A percentile compares a stretch with the other conserved stretches of the same genome.
phyloP scores from a whole-genome alignment of 2,888 invertebrate species.

The Stomorhina lunata region DNA sequence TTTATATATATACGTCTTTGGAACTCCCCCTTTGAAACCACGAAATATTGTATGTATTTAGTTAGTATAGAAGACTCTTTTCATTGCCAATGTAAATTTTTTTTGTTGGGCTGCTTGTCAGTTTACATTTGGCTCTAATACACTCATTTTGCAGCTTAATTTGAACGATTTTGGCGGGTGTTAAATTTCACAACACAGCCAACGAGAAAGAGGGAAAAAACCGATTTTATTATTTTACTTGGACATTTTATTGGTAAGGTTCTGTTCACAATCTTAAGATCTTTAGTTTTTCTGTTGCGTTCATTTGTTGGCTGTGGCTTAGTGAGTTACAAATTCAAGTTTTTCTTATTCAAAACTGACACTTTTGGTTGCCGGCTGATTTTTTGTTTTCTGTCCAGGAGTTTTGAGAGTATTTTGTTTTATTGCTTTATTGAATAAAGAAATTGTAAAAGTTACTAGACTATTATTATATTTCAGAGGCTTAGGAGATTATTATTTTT shows the following conservation, averaged over 20 bases:
- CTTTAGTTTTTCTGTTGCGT: neutral
- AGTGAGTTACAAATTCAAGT: neutral
- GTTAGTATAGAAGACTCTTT: neutral
- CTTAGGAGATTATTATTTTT: neutral
- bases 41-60: neutral
- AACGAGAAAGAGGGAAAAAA: too few relatives aligned
- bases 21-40: slow-evolving; percentile 33
- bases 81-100: slow-evolving; percentile 21
- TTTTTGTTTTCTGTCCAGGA: neutral
- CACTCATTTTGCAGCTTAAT: slow-evolving; percentile 68
- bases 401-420: neutral
- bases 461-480: neutral
- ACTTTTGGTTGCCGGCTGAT: slow-evolving; percentile 33
- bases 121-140: slow-evolving; percentile 65
- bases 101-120: slow-evolving; percentile 45
- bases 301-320: neutral
- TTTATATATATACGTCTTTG: slow-evolving; percentile 46
- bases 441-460: slow-evolving; percentile 21
- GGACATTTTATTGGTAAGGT: neutral
- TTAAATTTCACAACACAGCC: slow-evolving; percentile 58
- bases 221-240: slow-evolving; percentile 23
- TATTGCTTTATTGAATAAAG: slow-evolving; percentile 41
- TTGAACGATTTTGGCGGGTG: slow-evolving; percentile 66
- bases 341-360: slow-evolving; percentile 6
- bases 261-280: slow-evolving; percentile 43